Evolutionary conservation across 1,140 invertebrate genomes (phyloP).

Genomic region (Hyposmocoma kahamanoa): DNA sequence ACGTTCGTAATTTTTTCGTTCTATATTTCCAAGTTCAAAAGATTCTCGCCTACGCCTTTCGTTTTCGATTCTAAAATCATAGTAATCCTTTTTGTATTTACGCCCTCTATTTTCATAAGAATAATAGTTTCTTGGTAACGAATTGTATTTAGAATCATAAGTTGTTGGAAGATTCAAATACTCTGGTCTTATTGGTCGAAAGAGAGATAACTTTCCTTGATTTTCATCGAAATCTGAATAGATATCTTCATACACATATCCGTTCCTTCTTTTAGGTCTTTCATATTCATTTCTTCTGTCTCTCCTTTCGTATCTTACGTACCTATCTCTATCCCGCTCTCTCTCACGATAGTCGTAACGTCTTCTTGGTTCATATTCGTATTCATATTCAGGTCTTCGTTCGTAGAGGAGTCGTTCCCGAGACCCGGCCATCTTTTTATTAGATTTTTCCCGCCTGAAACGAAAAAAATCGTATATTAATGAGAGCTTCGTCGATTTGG

Average conservation of each 20-base stretch:
- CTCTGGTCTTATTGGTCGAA: conserved; percentile 66
- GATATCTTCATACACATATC: conserved; percentile 69
- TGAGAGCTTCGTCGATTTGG: conserved; percentile 23
- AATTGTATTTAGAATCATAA: conserved; percentile 57
- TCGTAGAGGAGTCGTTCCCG: conserved; percentile 55
- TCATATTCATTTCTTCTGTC: conserved; percentile 20
- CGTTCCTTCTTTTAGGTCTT: conserved; percentile 53
- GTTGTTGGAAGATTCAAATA: conserved; percentile 58
- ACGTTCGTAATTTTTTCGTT: too few relatives aligned
- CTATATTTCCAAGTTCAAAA: conserved; percentile 41
- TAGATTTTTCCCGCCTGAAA: conserved; percentile 40
- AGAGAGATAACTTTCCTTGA: conserved; percentile 58
- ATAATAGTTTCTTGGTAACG: conserved; percentile 47
- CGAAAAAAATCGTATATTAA: conserved; percentile 44
- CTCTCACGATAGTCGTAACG: conserved; percentile 13
- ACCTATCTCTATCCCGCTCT: conserved; percentile 18
- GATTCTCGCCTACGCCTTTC: conserved; percentile 35
- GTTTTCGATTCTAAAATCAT: conserved; percentile 58
- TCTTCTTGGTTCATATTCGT: conserved; percentile 33
- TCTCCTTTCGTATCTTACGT: conserved; percentile 19
- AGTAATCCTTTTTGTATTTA: conserved; percentile 57
- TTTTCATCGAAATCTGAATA: conserved; percentile 68
- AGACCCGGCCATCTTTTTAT: conserved; percentile 60
- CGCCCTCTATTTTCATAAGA: conserved; percentile 34
- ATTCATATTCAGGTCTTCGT: conserved; percentile 36